These are phyloP conservation scores for Drosophila ezoana DNA, from an alignment of 2,888 invertebrate species.

Conservation along the genomic window DNA sequence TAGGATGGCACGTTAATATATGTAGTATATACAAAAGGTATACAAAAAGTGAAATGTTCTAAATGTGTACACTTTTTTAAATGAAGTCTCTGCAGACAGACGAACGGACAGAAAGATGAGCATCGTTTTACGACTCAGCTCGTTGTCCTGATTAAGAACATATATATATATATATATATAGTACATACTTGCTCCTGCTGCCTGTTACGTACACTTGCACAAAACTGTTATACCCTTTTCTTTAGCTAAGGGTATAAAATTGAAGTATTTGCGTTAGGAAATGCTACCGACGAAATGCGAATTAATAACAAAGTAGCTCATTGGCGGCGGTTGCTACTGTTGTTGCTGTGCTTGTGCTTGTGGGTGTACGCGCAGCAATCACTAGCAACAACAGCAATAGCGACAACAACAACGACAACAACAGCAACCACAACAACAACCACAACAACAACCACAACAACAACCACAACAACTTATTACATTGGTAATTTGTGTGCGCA, in stretches of 20 bases:
- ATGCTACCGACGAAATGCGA: slow-evolving; percentile 68
- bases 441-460: slow-evolving; percentile 21
- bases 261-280: slow-evolving; percentile 70
- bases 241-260: background rate
- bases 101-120: too few species aligned
- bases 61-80: too few species aligned
- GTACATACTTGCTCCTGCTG: too few species aligned
- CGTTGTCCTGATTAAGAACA: too few species aligned
- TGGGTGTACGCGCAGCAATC: slow-evolving; percentile 57
- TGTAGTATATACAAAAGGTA: too few species aligned
- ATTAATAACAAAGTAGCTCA: slow-evolving; percentile 60
- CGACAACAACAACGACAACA: slow-evolving; percentile 18
- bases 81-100: background rate
- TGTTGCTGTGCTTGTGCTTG: slow-evolving; percentile 17
- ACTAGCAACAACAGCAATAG: slow-evolving; percentile 36
- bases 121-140: too few species aligned
- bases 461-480: slow-evolving; percentile 52
- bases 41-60: too few species aligned
- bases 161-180: too few species aligned
- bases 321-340: slow-evolving; percentile 6
- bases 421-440: slow-evolving; percentile 20
- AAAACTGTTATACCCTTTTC: too few species aligned
- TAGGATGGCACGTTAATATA: too few species aligned
- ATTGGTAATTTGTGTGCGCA: slow-evolving; percentile 62
- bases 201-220: too few species aligned